phyloP scores from a whole-genome alignment of 2,797 vertebrate species.

The Sorex maritimensis region DNA sequence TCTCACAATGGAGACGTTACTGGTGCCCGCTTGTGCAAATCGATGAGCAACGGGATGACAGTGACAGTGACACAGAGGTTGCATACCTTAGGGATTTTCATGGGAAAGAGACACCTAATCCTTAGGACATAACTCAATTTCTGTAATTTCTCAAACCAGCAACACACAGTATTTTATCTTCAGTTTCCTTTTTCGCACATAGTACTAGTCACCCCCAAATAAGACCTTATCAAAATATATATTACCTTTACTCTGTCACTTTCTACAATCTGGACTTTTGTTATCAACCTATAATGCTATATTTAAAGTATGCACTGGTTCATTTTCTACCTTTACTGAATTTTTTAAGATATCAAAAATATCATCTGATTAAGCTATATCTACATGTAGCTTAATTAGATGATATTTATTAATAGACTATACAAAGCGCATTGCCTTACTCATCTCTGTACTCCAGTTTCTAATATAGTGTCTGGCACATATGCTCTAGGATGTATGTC shows the following conservation, averaged over 20 bases:
- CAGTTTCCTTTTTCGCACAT: background rate
- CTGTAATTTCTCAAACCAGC: slow-evolving; percentile 8
- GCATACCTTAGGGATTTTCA: slow-evolving; percentile 31
- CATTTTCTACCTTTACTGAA: slow-evolving; percentile 15
- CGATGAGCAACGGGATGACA: too few species aligned
- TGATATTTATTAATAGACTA: background rate
- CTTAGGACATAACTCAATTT: background rate
- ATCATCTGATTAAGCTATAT: background rate
- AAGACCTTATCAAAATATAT: background rate
- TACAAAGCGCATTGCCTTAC: background rate
- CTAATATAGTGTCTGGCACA: background rate
- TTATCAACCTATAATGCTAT: slow-evolving; percentile 16
- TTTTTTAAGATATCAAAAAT: background rate
- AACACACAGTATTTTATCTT: background rate
- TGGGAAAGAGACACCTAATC: background rate
- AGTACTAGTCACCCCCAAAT: background rate
- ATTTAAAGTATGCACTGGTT: background rate
- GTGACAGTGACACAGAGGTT: too few species aligned
- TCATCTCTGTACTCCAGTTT: background rate
- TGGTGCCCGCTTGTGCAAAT: too few species aligned
- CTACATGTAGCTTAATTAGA: background rate
- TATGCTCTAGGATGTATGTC: background rate
- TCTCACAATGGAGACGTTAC: too few species aligned
- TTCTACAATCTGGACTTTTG: background rate
- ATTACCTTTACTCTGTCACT: background rate